Evolutionary conservation across 2,113 vertebrate species (phyloP).

Genomic region (Etheostoma cragini): DNA sequence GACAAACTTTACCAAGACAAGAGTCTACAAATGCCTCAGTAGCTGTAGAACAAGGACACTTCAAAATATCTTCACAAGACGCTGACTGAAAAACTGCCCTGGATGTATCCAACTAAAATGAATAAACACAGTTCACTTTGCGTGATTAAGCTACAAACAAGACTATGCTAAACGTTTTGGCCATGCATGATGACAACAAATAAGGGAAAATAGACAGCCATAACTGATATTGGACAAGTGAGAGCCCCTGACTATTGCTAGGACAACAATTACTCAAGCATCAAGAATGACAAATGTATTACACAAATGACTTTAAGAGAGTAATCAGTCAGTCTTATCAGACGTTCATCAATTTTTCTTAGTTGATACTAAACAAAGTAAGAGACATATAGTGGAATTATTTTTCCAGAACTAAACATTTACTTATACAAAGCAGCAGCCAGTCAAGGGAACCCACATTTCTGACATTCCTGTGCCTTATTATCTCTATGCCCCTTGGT

Average conservation of each 20-base stretch:
- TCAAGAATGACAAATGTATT: not conserved
- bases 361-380: not conserved
- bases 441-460: constrained; percentile 50
- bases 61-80: not conserved
- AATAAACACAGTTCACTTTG: not conserved
- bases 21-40: not conserved
- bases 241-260: not conserved
- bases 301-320: not conserved
- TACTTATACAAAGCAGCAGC: constrained; percentile 26
- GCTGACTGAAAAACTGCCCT: not conserved
- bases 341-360: not conserved
- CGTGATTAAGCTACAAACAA: not conserved
- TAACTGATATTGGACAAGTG: not conserved
- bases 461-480: constrained; percentile 70
- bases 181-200: not conserved
- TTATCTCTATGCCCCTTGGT: constrained; percentile 72
- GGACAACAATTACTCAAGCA: not conserved
- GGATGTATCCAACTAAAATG: not conserved
- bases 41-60: not conserved
- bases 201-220: not conserved
- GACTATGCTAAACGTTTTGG: not conserved
- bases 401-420: constrained; percentile 23
- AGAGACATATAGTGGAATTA: not conserved
- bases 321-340: not conserved
- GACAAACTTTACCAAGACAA: not conserved